phyloP scores from a whole-genome alignment of 92 coral and sea anemone genomes.

The Siderastrea radians region DNA sequence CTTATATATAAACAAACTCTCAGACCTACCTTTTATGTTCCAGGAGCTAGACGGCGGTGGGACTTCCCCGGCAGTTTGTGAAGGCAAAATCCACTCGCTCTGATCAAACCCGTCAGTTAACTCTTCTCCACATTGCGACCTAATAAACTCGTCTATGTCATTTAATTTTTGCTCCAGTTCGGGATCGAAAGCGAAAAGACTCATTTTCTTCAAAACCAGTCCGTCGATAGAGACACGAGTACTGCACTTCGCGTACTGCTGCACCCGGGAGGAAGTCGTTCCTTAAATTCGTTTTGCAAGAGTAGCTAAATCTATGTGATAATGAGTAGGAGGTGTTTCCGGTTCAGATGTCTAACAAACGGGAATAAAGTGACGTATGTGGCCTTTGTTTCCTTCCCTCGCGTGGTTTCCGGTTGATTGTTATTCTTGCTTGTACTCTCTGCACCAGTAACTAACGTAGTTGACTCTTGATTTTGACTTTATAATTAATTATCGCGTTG shows the following conservation, averaged over 20 bases:
- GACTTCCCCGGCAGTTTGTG: slow-evolving; percentile 42
- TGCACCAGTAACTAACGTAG: slow-evolving; percentile 22
- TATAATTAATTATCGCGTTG: not conserved
- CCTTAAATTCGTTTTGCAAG: slow-evolving; percentile 45
- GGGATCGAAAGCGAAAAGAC: slow-evolving; percentile 51
- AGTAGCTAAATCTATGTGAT: slow-evolving; percentile 16
- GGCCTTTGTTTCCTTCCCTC: slow-evolving; percentile 43
- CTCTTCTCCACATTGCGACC: slow-evolving; percentile 43
- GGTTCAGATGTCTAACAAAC: slow-evolving; percentile 40
- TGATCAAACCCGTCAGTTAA: slow-evolving; percentile 23
- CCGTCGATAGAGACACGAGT: not conserved
- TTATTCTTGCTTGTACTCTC: slow-evolving; percentile 41
- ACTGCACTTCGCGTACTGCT: slow-evolving; percentile 23
- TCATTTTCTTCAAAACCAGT: slow-evolving; percentile 41
- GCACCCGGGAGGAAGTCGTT: slow-evolving; percentile 54
- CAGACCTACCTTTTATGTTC: slow-evolving; percentile 35
- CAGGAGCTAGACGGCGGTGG: slow-evolving; percentile 46
- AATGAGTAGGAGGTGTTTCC: slow-evolving; percentile 51
- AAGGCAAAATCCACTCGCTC: slow-evolving; percentile 61
- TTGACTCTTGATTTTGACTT: not conserved
- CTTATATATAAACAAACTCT: slow-evolving; percentile 10
- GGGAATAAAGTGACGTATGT: slow-evolving; percentile 46
- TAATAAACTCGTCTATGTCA: slow-evolving; percentile 56
- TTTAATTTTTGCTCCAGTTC: slow-evolving; percentile 53
- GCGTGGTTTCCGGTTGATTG: slow-evolving; percentile 61